Percentiles rank a stretch among this genome's conserved stretches.
These are phyloP conservation scores for Leptura quadrifasciata DNA, from an alignment of 2,888 invertebrate genomes.

Conservation along the genomic window DNA sequence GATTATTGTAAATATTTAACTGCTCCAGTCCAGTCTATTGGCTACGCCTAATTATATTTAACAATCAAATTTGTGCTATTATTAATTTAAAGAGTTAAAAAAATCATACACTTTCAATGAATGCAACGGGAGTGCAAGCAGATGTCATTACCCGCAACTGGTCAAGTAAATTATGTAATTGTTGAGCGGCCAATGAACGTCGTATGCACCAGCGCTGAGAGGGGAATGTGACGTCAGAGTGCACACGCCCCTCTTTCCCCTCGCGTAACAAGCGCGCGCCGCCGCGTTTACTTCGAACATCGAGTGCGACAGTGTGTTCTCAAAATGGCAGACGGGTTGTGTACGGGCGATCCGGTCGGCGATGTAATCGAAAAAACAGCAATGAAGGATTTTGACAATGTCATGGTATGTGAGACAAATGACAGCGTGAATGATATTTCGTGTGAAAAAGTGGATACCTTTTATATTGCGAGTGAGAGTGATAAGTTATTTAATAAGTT, in stretches of 20 bases:
- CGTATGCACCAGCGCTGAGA: slow-evolving; percentile 64
- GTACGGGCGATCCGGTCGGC: slow-evolving; percentile 79
- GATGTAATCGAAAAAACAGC: slow-evolving; percentile 77
- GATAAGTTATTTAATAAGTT: slow-evolving; percentile 71
- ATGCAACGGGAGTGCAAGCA: slow-evolving; percentile 58
- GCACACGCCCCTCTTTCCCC: slow-evolving; percentile 57
- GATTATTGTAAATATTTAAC: too few relatives aligned
- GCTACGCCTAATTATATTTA: background rate
- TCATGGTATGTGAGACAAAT: slow-evolving; percentile 66
- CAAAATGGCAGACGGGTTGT: slow-evolving; percentile 90
- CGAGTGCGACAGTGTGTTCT: slow-evolving; percentile 78
- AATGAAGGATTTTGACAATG: slow-evolving; percentile 77
- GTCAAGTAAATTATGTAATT: slow-evolving; percentile 73
- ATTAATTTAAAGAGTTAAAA: slow-evolving; percentile 39
- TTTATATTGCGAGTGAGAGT: slow-evolving; percentile 70
- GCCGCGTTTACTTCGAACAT: slow-evolving; percentile 52
- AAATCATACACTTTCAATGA: slow-evolving; percentile 60
- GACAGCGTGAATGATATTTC: slow-evolving; percentile 76
- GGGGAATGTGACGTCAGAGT: slow-evolving; percentile 68
- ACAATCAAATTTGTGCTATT: slow-evolving; percentile 10
- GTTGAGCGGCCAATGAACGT: slow-evolving; percentile 74
- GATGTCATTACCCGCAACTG: slow-evolving; percentile 73
- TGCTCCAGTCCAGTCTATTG: background rate
- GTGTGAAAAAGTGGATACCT: slow-evolving; percentile 76
- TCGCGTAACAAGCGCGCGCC: slow-evolving; percentile 44